Base-by-base conservation (phyloP, 2,113 vertebrate species). In the Urocitellus parryii region DNA sequence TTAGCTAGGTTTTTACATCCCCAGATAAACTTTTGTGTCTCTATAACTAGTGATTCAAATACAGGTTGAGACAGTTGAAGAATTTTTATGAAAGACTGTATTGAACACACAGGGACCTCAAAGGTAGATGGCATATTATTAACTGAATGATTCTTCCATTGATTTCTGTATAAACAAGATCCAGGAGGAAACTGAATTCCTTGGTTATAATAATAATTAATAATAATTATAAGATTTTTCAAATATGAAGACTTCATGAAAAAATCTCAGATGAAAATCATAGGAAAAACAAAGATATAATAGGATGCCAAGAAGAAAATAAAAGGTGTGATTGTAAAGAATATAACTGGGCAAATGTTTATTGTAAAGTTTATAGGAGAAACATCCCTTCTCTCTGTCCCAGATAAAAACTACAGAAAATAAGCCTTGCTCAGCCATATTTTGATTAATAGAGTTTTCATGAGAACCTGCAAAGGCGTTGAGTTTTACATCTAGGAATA, bases 351-450 rank as follows among this genome's bases (percentile, higher is more conserved):
- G 13, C 22, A 63, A 77, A 39, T 39, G 2, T 56, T 88, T 72
- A 67, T n/a, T 91, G 8, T 29, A 78, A 51, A 3, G 8, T 56
- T 89, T 85, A 37, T n/a, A 90, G 16, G 24, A 72, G 34, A 84
- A 96, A 81, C 0, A 42, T 45, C 4, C 8, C 11, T 76, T 76
- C 20, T 63, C 22, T 65, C 13, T 48, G 92, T 90, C 14, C 8
- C n/a, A 34, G 13, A 86, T 72, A 86, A 79, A 96, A 94, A 56
- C 8, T 86, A 56, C 4, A 89, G 8, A 90, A 82, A 56, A 67
- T 32, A 85, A 24, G 8, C 3, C 56, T 78, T 87, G 4, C 0
- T 82, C 3, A 77, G 8, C 2, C 25, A 8, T 65, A 17, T 53
- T 91, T 53, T 86, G 39, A 29, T 29, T 39, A 61, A 89, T 27